These are phyloP conservation scores for Spondyliosoma cantharus DNA, from an alignment of 2,797 vertebrate species.

Conservation along the genomic window DNA sequence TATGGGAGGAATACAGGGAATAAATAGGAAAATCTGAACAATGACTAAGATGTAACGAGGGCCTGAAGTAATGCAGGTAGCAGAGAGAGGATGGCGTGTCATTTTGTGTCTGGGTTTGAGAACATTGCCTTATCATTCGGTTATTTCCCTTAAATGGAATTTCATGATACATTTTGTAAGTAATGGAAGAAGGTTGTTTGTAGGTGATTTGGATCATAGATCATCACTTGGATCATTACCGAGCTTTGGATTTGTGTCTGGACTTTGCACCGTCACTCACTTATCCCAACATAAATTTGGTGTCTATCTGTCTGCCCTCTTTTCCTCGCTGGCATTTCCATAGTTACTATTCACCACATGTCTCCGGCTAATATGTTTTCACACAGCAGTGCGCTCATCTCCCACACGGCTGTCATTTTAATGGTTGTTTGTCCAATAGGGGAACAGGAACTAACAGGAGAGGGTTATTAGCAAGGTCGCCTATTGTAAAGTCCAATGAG, in stretches of 20 bases:
- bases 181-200: background rate
- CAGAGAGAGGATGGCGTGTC: background rate
- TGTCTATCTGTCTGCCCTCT: constrained; percentile 26
- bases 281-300: constrained; percentile 25
- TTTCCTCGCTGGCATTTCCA: constrained; percentile 29
- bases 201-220: background rate
- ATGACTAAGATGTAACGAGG: constrained; percentile 10
- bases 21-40: constrained; percentile 3
- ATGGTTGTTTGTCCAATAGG: constrained; percentile 54
- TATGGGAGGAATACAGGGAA: constrained; percentile 38
- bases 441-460: constrained; percentile 35
- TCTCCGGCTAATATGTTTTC: constrained; percentile 56
- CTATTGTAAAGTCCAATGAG: constrained; percentile 32
- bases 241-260: constrained; percentile 23
- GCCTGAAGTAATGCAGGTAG: background rate
- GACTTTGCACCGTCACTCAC: constrained; percentile 14
- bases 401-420: constrained; percentile 60
- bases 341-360: constrained; percentile 65
- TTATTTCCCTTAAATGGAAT: background rate
- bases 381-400: constrained; percentile 59
- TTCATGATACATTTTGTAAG: background rate
- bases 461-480: constrained; percentile 69
- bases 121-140: background rate
- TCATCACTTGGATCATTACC: constrained; percentile 30
- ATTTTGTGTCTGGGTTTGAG: background rate